Conservation (phyloP, 2,797 vertebrate genomes). For the Megalops cyprinoides region DNA sequence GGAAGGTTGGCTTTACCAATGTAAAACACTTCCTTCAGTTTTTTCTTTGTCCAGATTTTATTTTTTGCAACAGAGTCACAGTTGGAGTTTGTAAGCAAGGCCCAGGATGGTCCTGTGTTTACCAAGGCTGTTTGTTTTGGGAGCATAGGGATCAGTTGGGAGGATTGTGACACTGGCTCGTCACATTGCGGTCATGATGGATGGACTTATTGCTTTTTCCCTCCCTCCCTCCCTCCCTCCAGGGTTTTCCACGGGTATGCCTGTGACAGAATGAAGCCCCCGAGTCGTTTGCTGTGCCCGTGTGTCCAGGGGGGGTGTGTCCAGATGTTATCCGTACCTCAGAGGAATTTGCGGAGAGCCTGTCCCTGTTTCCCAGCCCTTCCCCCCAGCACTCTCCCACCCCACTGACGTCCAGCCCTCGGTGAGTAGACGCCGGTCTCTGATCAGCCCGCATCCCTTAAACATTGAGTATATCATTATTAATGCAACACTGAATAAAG, state of each 20-base stretch:
- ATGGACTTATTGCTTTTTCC: not conserved
- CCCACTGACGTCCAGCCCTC: constrained; percentile 67
- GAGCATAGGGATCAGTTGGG: too few relatives aligned
- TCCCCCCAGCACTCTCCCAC: constrained; percentile 47
- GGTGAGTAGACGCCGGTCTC: constrained; percentile 29
- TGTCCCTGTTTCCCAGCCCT: constrained; percentile 49
- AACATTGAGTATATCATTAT: too few relatives aligned
- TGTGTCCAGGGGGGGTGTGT: constrained; percentile 66
- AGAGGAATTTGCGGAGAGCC: constrained; percentile 60
- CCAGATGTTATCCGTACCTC: constrained; percentile 63
- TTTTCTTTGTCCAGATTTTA: too few relatives aligned
- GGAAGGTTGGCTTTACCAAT: too few relatives aligned
- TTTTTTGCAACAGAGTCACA: too few relatives aligned
- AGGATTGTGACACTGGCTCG: too few relatives aligned
- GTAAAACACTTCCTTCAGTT: too few relatives aligned
- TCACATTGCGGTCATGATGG: too few relatives aligned
- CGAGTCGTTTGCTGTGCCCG: constrained; percentile 55
- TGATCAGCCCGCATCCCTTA: not conserved
- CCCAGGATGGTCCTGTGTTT: too few relatives aligned
- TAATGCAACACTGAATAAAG: not conserved
- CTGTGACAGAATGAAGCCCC: constrained; percentile 67
- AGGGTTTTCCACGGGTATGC: constrained; percentile 64
- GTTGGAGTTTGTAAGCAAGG: too few relatives aligned
- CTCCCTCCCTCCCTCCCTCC: constrained; percentile 34
- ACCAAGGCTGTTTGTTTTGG: too few relatives aligned